These are phyloP conservation scores for Gallinago stenura DNA, from an alignment of 2,797 vertebrate species.

Conservation along the genomic window DNA sequence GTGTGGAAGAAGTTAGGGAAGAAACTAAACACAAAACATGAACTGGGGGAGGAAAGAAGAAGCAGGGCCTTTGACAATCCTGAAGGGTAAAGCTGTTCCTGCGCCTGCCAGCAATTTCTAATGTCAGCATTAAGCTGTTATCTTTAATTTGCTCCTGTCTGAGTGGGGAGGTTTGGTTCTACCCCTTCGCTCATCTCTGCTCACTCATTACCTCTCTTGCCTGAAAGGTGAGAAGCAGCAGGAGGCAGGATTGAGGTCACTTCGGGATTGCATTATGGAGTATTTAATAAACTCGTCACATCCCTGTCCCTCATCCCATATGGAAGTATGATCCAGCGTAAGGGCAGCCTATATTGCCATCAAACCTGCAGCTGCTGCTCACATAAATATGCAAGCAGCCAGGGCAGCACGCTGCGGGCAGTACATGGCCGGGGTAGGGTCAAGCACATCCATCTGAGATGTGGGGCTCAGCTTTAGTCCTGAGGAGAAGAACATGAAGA, in stretches of 20 bases:
- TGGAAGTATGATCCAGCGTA: background rate
- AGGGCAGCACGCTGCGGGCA: background rate
- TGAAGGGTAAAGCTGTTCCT: background rate
- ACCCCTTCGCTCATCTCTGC: background rate
- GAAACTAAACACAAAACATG: background rate
- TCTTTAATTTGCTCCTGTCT: conserved; percentile 10
- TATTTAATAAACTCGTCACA: background rate
- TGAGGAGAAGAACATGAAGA: background rate
- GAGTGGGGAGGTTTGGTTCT: background rate
- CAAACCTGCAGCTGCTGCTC: background rate
- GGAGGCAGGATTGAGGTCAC: background rate
- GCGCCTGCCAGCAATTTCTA: background rate
- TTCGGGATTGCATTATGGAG: background rate
- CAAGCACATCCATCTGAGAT: background rate
- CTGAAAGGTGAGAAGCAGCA: conserved; percentile 44
- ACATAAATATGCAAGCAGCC: fast-evolving
- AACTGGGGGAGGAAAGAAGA: background rate
- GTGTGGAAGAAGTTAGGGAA: background rate
- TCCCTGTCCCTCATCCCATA: background rate
- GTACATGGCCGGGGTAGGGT: fast-evolving
- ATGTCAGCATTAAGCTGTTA: background rate
- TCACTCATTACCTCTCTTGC: background rate
- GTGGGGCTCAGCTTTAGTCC: background rate
- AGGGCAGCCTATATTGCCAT: background rate
- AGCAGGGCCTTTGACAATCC: background rate